A percentile compares a stretch with the other conserved stretches of the same genome.
Conservation (phyloP, 2,888 invertebrate genomes). For the Polyommatus icarus region DNA sequence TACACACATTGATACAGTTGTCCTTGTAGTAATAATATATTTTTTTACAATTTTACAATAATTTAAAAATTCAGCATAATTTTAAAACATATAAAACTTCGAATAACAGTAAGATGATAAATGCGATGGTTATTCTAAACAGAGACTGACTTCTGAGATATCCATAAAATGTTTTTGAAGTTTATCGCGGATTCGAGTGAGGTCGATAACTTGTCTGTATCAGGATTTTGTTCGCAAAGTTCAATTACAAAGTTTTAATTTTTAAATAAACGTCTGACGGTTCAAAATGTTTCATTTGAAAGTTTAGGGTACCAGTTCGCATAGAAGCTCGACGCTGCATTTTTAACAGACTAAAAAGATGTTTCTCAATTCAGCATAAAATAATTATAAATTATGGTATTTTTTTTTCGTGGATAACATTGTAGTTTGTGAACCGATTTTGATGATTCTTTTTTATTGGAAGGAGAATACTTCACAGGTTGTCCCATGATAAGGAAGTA, state of each 20-base stretch:
- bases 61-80: not conserved
- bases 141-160: conserved; percentile 25
- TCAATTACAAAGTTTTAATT: conserved; percentile 15
- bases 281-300: not conserved
- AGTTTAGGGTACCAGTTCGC: not conserved
- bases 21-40: too few relatives aligned
- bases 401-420: too few relatives aligned
- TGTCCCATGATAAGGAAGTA: too few relatives aligned
- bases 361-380: too few relatives aligned
- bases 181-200: not conserved
- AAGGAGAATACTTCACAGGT: too few relatives aligned
- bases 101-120: not conserved
- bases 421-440: too few relatives aligned
- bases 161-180: not conserved
- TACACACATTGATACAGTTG: too few relatives aligned
- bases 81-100: conserved; percentile 5
- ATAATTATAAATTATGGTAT: too few relatives aligned
- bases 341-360: not conserved
- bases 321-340: not conserved
- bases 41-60: not conserved
- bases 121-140: not conserved
- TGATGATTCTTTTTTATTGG: too few relatives aligned
- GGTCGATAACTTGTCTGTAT: conserved; percentile 16
- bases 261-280: not conserved
- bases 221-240: not conserved